Evolutionary conservation across 2,888 invertebrate genomes (phyloP), one percentile per base, ranked within the genome.

Genomic region (Toxonevra muliebris): DNA sequence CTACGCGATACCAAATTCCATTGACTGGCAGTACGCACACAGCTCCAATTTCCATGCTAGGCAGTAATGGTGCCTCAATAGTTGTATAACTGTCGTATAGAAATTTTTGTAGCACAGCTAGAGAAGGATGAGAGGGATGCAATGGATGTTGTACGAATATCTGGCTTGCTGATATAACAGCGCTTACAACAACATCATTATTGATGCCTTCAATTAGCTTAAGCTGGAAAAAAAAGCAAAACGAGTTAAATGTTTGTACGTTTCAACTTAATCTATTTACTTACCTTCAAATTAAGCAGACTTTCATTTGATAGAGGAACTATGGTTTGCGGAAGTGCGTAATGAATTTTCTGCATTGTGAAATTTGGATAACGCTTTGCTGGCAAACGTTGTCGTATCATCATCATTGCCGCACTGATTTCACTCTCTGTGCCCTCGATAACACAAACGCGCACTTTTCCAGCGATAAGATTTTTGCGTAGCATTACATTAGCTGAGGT

Each of bases 141-240:
- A 95, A 91, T 3, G 96, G 97, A 85, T 97, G 94, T 85, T 98
- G 98, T 69, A 99, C 89, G 87, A 98, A 98, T 82, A 98, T 88
- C 84, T 96, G 96, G 54, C 93, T 92, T 62, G 96, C 93, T 73
- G 91, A 90, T 73, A 95, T 91, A 80, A 97, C 89, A 77, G 93
- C 92, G 81, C 94, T 95, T 77, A 98, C 89, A 71, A 93, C 90
- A 40, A 97, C 94, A 86, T 98, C 98, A 81, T 96, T 95, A 83
- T 94, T 94, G 64, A 97, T 93, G 60, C 94, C 94, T 85, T 95
- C 95, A 78, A 97, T 92, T 74, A 98, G 87, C 84, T 92, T 91
- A 79, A 97, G 88, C 91, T 95, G 86, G 61, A 87, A 84, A 64
- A 50, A 30, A 30, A 30, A 43, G 42, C 63, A 63, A 53, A 43